Evolutionary conservation across 2,888 invertebrate genomes (phyloP).

Genomic region (Xestia c-nigrum): DNA sequence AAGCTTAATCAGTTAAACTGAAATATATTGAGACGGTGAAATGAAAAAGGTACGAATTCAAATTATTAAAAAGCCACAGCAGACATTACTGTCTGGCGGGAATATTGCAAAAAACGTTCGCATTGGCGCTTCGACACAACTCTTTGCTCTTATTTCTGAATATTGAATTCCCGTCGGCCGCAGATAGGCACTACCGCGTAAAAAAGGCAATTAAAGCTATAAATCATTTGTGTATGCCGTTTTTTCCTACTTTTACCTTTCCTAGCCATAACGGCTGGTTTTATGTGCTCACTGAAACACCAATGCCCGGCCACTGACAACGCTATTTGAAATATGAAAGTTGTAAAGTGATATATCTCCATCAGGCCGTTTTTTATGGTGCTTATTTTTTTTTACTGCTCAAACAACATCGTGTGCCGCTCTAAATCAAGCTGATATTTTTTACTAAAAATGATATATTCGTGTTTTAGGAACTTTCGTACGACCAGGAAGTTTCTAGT

Average conservation of each 20-base stretch:
- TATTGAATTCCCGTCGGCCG: constrained; percentile 84
- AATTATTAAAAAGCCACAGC: constrained; percentile 47
- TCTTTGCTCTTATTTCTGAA: constrained; percentile 82
- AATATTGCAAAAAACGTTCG: constrained; percentile 58
- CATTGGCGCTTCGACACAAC: constrained; percentile 74
- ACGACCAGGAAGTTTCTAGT: constrained; percentile 61
- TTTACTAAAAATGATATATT: constrained; percentile 80
- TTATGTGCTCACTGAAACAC: constrained; percentile 79
- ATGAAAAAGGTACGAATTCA: constrained; percentile 11
- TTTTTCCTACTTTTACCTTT: constrained; percentile 76
- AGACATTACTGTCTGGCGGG: constrained; percentile 38
- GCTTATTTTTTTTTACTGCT: constrained; percentile 81
- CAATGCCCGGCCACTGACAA: constrained; percentile 79
- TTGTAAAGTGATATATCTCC: constrained; percentile 87
- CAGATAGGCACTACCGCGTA: constrained; percentile 76
- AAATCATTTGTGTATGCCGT: constrained; percentile 84
- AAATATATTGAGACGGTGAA: background rate
- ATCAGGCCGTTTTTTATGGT: constrained; percentile 82
- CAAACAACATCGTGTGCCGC: constrained; percentile 79
- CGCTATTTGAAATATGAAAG: constrained; percentile 88
- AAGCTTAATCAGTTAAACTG: background rate
- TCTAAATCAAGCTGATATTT: constrained; percentile 82
- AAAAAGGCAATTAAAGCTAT: constrained; percentile 87
- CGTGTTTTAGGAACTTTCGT: constrained; percentile 73
- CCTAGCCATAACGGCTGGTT: constrained; percentile 77